Base-by-base conservation (phyloP, 2,888 invertebrate species). In the Phyllotreta cruciferae region DNA sequence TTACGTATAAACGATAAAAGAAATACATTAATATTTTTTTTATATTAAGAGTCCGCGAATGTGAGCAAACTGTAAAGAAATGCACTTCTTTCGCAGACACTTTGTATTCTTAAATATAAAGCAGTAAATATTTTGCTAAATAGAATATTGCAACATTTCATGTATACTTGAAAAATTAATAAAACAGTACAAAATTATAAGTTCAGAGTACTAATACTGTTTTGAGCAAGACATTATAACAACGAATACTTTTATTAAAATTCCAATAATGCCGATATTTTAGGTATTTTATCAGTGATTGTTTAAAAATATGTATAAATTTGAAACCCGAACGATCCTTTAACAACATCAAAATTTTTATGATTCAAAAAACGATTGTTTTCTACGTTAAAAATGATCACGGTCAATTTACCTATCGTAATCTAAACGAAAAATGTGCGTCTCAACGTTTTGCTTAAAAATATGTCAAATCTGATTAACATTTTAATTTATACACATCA, bases 1-100 rank as follows among this genome's bases (percentile, higher is more conserved):
- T 50, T 58, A 50, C 24, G 58, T 58, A 41, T 35, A 58, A 34
- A 42, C 42, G 50, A 50, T 6, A 50, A 24, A 10, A 11, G 14
- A 34, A 14, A 44, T 6, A 6, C 35, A 41, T 11, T 41, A 44
- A 44, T 14, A 47, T 14, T 56, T 9, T 39, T 39, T 49, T 34
- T 42, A 50, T 24, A 54, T 14, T 1, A 6, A 47, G 34, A 24
- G 34, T 6, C 5, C n/a, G 8, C 47, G 34, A 13, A 47, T 13
- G 34, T 9, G 47, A 47, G 13, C n/a, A 47, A 11, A 10, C 7
- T 47, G 47, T 5, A 47, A 47, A 10, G 34, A 47, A 9, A 10
- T 47, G 13, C 47, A 6, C 8, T 11, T 47, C 54, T 42, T 41
- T 41, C 10, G 42, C 39, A 37, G 42, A 41, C 39, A 11, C 42